Conservation (phyloP, 2,113 vertebrate genomes). For the Ammodramus savannarum region DNA sequence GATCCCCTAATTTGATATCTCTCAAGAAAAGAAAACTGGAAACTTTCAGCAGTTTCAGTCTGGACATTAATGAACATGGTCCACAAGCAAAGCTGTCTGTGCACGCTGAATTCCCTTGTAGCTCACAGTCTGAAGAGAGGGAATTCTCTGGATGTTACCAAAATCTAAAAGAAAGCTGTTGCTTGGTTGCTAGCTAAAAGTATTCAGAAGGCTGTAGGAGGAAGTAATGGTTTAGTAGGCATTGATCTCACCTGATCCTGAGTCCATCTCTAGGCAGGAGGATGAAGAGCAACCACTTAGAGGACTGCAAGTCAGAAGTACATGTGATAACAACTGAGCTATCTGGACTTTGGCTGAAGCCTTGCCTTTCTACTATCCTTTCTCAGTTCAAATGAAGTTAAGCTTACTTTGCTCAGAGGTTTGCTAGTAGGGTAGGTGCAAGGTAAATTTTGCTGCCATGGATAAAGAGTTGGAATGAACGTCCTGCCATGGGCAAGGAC, state of each 20-base stretch:
- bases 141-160: not conserved
- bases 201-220: not conserved
- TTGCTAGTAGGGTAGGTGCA: not conserved
- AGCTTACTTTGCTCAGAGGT: not conserved
- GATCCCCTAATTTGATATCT: not conserved
- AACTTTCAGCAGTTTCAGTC: not conserved
- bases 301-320: not conserved
- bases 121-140: not conserved
- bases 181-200: not conserved
- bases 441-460: not conserved
- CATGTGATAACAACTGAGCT: not conserved
- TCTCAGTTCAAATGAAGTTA: not conserved
- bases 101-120: not conserved
- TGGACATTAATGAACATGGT: not conserved
- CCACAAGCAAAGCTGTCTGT: rapidly evolving
- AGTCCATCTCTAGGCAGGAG: not conserved
- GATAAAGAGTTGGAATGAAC: not conserved
- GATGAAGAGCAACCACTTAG: not conserved
- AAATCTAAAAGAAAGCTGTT: not conserved
- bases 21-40: not conserved
- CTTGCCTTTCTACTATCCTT: not conserved
- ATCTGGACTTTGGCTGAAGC: not conserved
- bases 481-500: not conserved
- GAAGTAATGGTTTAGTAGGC: not conserved
- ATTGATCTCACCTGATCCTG: not conserved